Evolutionary conservation across 2,888 invertebrate species (phyloP).

Genomic region (Acanthoscelides obtectus): DNA sequence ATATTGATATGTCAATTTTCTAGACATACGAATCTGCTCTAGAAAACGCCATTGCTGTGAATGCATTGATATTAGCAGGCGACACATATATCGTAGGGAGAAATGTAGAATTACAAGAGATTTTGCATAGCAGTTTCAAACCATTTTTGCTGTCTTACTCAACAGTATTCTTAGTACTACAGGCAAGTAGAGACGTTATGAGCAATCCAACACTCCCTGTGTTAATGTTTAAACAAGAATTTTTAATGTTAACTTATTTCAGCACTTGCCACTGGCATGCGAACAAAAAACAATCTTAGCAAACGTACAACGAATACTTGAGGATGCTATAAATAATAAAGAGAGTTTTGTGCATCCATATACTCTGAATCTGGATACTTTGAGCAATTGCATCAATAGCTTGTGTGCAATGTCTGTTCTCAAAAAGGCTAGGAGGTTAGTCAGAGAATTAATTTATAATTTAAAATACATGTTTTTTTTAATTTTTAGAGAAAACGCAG

Average conservation of each 20-base stretch:
- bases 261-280: constrained; percentile 32
- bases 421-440: constrained; percentile 37
- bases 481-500: constrained; percentile 24
- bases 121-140: constrained; percentile 58
- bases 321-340: constrained; percentile 47
- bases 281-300: constrained; percentile 54
- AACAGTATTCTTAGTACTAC: constrained; percentile 46
- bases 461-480: constrained; percentile 5
- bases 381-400: constrained; percentile 55
- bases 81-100: constrained; percentile 43
- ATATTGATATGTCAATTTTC: constrained; percentile 20
- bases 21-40: constrained; percentile 50
- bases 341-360: constrained; percentile 60
- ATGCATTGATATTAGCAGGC: constrained; percentile 25
- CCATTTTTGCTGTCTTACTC: constrained; percentile 60
- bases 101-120: constrained; percentile 48
- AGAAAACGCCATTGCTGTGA: constrained; percentile 36
- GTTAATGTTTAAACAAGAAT: too few relatives aligned
- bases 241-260: too few relatives aligned
- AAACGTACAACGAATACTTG: constrained; percentile 57
- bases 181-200: constrained; percentile 53
- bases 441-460: constrained; percentile 4
- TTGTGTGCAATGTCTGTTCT: constrained; percentile 48
- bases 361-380: constrained; percentile 66
- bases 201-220: too few relatives aligned